Evolutionary conservation across 2,113 vertebrate genomes (phyloP).

Genomic region (Sylvietta virens): DNA sequence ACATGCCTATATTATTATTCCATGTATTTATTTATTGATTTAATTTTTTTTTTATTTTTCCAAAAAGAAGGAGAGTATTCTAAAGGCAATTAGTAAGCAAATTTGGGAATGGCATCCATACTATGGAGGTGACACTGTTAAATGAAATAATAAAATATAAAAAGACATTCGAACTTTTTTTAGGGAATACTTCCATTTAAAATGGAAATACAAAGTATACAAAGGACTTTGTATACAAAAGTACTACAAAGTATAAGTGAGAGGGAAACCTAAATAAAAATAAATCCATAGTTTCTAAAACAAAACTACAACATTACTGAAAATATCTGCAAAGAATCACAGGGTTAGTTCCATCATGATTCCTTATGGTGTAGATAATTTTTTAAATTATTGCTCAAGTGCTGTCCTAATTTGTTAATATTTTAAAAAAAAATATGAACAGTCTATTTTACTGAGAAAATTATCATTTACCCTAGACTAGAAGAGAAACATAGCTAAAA

Average conservation of each 20-base stretch:
- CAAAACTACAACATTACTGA: background rate
- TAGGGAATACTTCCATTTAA: background rate
- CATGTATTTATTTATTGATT: background rate
- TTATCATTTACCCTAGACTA: background rate
- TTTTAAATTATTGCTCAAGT: background rate
- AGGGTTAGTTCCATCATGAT: background rate
- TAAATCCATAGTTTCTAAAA: background rate
- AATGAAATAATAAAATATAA: background rate
- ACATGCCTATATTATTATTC: background rate
- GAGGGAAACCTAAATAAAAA: background rate
- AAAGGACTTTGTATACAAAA: too few species aligned
- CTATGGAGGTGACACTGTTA: background rate
- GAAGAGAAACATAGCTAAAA: background rate
- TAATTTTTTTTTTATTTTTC: background rate
- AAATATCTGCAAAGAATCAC: background rate
- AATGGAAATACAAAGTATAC: too few species aligned
- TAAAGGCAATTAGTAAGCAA: background rate
- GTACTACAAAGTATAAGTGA: background rate
- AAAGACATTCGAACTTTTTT: background rate
- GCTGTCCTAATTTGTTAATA: background rate
- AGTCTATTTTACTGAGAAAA: background rate
- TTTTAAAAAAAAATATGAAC: background rate
- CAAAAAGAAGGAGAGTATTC: background rate
- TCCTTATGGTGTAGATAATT: background rate
- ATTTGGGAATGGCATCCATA: background rate